These are phyloP conservation scores for Yponomeuta plumbellus DNA, from an alignment of 2,888 invertebrate genomes.

Conservation along the genomic window DNA sequence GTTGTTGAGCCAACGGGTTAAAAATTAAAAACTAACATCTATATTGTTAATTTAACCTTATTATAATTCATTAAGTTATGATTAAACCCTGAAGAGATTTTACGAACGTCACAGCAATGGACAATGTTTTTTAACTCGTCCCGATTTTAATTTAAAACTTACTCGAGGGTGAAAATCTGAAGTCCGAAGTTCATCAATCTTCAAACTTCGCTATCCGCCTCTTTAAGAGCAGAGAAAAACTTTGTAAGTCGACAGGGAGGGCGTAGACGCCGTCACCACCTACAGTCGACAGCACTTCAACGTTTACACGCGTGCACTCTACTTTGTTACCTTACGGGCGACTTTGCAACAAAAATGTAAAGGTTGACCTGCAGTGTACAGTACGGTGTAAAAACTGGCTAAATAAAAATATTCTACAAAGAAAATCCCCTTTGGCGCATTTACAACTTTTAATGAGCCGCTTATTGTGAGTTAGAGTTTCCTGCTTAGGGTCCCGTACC, in stretches of 20 bases:
- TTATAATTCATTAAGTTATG: too few relatives aligned
- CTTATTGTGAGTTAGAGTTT: not conserved
- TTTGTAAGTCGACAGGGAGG: not conserved
- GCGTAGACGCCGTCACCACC: not conserved
- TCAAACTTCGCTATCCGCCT: not conserved
- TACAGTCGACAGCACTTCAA: too few relatives aligned
- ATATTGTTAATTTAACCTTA: too few relatives aligned
- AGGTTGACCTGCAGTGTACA: too few relatives aligned
- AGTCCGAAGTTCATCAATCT: slow-evolving; percentile 1
- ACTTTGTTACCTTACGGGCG: too few relatives aligned
- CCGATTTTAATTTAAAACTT: not conserved
- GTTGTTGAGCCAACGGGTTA: too few relatives aligned
- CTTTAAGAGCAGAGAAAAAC: not conserved
- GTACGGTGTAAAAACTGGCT: not conserved
- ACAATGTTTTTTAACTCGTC: not conserved
- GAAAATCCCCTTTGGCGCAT: not conserved
- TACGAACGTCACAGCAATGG: not conserved
- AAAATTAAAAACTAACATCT: too few relatives aligned
- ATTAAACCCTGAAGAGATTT: too few relatives aligned
- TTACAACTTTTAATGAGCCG: not conserved
- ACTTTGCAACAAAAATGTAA: too few relatives aligned
- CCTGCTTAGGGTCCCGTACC: too few relatives aligned
- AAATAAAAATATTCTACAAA: not conserved
- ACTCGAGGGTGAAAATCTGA: not conserved
- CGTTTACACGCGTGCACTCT: too few relatives aligned